phyloP scores from a whole-genome alignment of 1,140 invertebrate genomes.

The Melitaea cinxia region DNA sequence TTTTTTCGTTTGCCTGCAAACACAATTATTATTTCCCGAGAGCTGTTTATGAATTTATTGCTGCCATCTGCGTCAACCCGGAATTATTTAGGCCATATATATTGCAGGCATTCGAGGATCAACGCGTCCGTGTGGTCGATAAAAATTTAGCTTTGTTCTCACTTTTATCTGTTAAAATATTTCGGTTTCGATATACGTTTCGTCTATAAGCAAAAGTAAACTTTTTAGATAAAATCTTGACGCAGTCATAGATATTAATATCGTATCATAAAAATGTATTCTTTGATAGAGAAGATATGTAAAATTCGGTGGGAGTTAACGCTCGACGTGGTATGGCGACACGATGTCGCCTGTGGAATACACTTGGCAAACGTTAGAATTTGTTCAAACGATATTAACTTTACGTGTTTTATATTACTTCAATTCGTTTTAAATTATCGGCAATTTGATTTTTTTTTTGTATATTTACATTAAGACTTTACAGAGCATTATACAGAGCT shows the following conservation, averaged over 20 bases:
- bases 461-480: too few species aligned
- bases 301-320: constrained; percentile 24
- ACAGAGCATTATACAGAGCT: too few species aligned
- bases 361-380: constrained; percentile 15
- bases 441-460: not conserved
- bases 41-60: constrained; percentile 28
- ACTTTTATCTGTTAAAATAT: not conserved
- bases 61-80: constrained; percentile 32
- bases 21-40: constrained; percentile 19
- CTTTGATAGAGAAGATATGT: constrained; percentile 10
- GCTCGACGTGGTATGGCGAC: constrained; percentile 17
- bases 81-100: constrained; percentile 23
- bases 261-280: not conserved
- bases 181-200: not conserved
- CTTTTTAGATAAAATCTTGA: not conserved
- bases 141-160: constrained; percentile 5
- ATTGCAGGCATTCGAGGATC: constrained; percentile 21
- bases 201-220: not conserved
- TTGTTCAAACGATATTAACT: not conserved
- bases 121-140: constrained; percentile 14
- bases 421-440: not conserved
- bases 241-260: not conserved
- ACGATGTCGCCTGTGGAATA: constrained; percentile 19
- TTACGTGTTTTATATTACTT: not conserved
- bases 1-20: constrained; percentile 32